Evolutionary conservation across 2,797 vertebrate genomes (phyloP).

Genomic region (Lepilemur ruficaudatus): DNA sequence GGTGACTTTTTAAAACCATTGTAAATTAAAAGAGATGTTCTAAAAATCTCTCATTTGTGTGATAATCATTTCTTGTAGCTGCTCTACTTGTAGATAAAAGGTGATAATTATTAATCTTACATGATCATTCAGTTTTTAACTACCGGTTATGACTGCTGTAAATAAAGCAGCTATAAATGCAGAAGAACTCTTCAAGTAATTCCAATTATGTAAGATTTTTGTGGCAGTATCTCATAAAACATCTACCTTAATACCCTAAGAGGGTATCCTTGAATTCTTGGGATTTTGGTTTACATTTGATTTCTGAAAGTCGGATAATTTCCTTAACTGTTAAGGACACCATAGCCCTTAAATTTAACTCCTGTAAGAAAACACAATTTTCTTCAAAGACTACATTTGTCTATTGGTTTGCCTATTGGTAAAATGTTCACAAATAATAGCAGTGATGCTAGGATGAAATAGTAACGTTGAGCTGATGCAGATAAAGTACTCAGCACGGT

Average conservation of each 20-base stretch:
- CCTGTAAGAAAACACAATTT: neutral
- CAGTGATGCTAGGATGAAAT: fast-evolving
- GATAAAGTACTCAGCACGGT: neutral
- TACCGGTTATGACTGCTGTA: neutral
- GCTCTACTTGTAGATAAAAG: neutral
- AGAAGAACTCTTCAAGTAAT: neutral
- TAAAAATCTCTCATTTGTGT: neutral
- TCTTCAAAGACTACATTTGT: neutral
- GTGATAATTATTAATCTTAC: neutral
- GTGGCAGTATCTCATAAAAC: neutral
- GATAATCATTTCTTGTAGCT: neutral
- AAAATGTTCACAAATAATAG: neutral
- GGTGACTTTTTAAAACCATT: neutral
- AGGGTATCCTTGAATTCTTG: neutral
- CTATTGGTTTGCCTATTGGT: neutral
- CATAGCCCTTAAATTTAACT: neutral
- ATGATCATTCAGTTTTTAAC: neutral
- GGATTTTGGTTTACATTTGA: neutral
- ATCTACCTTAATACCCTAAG: neutral
- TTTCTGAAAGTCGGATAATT: conserved; percentile 3
- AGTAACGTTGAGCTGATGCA: fast-evolving
- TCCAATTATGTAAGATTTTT: neutral
- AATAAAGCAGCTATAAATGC: neutral
- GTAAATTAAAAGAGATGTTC: neutral
- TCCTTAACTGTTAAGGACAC: neutral